Evolutionary conservation across 2,797 vertebrate genomes (phyloP).

Genomic region (Thunnus albacares): DNA sequence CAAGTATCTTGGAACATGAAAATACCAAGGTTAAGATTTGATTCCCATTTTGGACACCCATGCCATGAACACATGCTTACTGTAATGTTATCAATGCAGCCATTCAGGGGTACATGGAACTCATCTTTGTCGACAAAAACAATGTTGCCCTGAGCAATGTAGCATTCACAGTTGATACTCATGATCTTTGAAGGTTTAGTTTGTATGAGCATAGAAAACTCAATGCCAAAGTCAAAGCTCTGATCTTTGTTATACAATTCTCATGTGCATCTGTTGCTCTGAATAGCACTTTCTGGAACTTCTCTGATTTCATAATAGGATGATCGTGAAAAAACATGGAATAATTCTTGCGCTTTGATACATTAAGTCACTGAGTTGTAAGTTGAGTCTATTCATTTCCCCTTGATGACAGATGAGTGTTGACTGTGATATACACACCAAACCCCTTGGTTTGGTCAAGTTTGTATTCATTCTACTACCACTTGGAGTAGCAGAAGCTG

Average conservation of each 20-base stretch:
- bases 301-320: conserved; percentile 16
- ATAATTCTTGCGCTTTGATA: background rate
- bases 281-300: background rate
- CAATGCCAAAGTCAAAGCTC: background rate
- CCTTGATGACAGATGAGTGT: background rate
- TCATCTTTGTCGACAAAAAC: conserved; percentile 8
- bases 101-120: background rate
- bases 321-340: background rate
- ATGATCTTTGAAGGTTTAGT: conserved; percentile 4
- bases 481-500: too few species aligned
- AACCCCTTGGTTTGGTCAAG: too few species aligned
- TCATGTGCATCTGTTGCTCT: background rate
- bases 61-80: background rate
- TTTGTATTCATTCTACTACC: too few species aligned
- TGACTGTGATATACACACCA: background rate
- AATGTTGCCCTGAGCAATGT: background rate
- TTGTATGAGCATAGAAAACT: background rate
- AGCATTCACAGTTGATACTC: conserved; percentile 1
- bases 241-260: background rate
- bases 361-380: background rate
- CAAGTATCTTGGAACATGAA: background rate
- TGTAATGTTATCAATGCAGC: conserved; percentile 1
- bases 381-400: background rate
- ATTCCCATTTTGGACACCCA: background rate
- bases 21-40: conserved; percentile 5